Evolutionary conservation across 2,113 vertebrate species (phyloP), one percentile per base, ranked within the genome.

Genomic region (Corythornis madagascariensis): DNA sequence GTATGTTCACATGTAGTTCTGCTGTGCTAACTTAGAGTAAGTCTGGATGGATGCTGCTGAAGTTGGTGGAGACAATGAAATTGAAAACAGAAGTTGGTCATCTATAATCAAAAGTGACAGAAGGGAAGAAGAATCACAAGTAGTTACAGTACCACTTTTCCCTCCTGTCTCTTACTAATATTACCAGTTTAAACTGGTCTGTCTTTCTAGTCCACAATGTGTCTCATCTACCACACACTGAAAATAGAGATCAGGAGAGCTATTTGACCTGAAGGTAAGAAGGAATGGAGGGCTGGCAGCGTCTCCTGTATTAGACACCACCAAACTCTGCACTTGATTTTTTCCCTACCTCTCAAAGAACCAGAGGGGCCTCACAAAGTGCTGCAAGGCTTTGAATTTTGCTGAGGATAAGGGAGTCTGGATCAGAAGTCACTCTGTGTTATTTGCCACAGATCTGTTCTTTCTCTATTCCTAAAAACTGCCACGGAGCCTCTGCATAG

Each of bases 1-100:
- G 25, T 56, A 67, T 24, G 33, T 77, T 86, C 70, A 63, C 9
- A 17, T 75, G 78, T 69, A 89, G 70, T 89, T 92, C 55, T 87
- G 47, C 75, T 76, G 26, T 59, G 53, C 61, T 94, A 67, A 61
- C 63, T 74, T 64, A 38, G 40, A 64, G 22, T 45, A 55, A 91
- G 59, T 42, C 45, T 82, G 66, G 61, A 59, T 7, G 24, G 42
- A 45, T 66, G 76, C 77, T 84, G 73, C 45, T 82, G 86, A 78
- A 79, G 59, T 16, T 4, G 1, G 13, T 75, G 59, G 80, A 82
- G 77, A 82, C 25, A 24, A 47, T 90, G 73, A 90, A 94, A 94
- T 33, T 91, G 70, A 87, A 94, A 94, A 70, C 94, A 95, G 79
- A 94, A 94, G 47, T 79, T 18, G 3, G 55, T 83, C 33, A 53